phyloP scores from a whole-genome alignment of 2,113 vertebrate genomes.

The Perca fluviatilis region DNA sequence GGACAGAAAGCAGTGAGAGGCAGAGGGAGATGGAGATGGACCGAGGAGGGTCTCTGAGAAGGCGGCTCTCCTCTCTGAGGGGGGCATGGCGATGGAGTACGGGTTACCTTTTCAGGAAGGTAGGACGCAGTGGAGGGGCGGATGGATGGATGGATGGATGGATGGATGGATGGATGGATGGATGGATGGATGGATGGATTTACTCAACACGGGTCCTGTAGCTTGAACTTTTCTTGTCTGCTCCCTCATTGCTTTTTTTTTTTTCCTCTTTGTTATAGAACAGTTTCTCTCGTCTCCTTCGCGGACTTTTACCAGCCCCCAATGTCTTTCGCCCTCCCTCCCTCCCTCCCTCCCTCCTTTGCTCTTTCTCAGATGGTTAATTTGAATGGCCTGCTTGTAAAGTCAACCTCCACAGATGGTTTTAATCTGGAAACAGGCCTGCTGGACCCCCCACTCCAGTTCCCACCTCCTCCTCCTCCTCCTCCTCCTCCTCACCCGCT shows the following conservation, averaged over 20 bases:
- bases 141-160: not conserved
- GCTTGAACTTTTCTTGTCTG: slow-evolving; percentile 1
- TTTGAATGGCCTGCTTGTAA: slow-evolving; percentile 84
- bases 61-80: slow-evolving; percentile 83
- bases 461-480: slow-evolving; percentile 36
- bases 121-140: slow-evolving; percentile 55
- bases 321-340: slow-evolving; percentile 1
- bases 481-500: slow-evolving; percentile 24
- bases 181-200: slow-evolving; percentile 22
- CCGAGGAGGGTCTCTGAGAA: slow-evolving; percentile 81
- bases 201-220: not conserved
- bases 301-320: slow-evolving; percentile 63
- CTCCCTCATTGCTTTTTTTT: slow-evolving; percentile 25
- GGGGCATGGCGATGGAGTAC: slow-evolving; percentile 87
- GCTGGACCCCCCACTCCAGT: slow-evolving; percentile 74
- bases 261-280: slow-evolving; percentile 29
- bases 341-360: slow-evolving; percentile 26
- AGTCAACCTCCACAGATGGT: slow-evolving; percentile 85
- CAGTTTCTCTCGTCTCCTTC: slow-evolving; percentile 34
- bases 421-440: slow-evolving; percentile 83
- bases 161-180: slow-evolving; percentile 20
- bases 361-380: slow-evolving; percentile 77
- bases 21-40: slow-evolving; percentile 79
- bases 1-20: slow-evolving; percentile 49
- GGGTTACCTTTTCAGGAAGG: slow-evolving; percentile 85